Base-by-base conservation (phyloP, 2,113 vertebrate genomes). In the Lepus europaeus region DNA sequence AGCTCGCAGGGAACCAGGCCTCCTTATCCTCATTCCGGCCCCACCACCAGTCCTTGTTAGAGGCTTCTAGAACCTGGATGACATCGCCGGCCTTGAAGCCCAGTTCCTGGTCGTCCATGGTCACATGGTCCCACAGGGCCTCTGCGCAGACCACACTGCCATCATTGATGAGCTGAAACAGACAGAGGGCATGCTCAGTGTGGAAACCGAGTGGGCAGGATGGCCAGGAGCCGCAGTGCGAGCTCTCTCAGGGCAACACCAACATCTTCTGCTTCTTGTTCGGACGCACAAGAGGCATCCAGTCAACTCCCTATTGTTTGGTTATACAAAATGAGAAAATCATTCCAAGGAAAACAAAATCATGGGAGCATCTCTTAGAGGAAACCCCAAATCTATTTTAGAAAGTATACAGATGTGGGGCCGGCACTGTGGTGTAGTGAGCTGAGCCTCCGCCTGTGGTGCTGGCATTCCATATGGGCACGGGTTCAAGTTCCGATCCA, bases 31-130 rank as follows among this genome's bases (percentile, higher is more conserved):
- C 98, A 0, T 98, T 99, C 89, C 98, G 98, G 84, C 99, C 99
- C 99, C 99, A 99, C 99, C 99, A 99, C 99, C 99, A 99, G 96
- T 99, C 99, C 95, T 99, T 99, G 96, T 99, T 99, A 6, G 99
- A 99, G 80, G 99, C 99, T 91, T 99, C 99, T 94, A 99, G 98
- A 80, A 99, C 99, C 90, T 98, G 99, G 98, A 99, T 99, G 97
- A 99, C 99, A 70, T 99, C 99, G 91, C 99, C 99, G 6, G 99
- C 99, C 98, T 99, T 99, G 98, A 99, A 99, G 97, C 99, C 99
- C 97, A 99, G 98, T 97, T 99, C 99, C 98, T 99, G 99, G 97
- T 99, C 99, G 68, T 99, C 99, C 99, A 99, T 99, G 83, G 99
- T 99, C 97, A 99, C 99, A 68, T 99, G 99, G 98, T 99, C 99